Conservation (phyloP, 2,888 invertebrate genomes). For the Anthophora plumipes region DNA sequence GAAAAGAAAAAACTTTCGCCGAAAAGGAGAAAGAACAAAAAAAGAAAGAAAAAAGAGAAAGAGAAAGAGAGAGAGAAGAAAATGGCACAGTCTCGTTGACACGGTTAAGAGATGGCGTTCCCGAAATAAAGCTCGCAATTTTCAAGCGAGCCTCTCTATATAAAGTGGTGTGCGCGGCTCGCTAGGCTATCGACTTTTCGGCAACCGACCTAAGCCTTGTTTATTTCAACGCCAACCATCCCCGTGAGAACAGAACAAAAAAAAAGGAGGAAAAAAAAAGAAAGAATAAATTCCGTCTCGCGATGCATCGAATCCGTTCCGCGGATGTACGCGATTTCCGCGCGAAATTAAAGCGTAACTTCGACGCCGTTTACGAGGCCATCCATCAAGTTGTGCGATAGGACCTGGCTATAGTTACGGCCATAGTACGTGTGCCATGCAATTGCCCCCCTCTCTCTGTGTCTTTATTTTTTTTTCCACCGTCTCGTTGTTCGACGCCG, state of each 20-base stretch:
- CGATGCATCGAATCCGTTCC: conserved; percentile 50
- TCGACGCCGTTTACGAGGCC: conserved; percentile 62
- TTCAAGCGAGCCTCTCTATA: conserved; percentile 17
- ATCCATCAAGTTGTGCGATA: conserved; percentile 54
- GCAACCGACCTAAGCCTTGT: conserved; percentile 47
- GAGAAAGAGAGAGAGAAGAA: background rate
- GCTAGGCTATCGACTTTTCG: conserved; percentile 53
- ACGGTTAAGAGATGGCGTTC: conserved; percentile 9
- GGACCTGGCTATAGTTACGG: conserved; percentile 39
- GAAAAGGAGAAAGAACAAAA: background rate
- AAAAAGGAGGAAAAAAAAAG: background rate
- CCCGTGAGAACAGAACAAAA: no score
- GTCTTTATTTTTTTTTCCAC: conserved; percentile 31
- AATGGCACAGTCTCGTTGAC: conserved; percentile 24
- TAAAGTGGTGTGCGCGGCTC: conserved; percentile 12
- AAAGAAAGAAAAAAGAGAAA: background rate
- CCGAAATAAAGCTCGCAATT: conserved; percentile 41
- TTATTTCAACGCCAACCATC: conserved; percentile 25
- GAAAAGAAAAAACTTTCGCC: background rate
- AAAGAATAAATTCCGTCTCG: conserved; percentile 30
- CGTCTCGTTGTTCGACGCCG: conserved; percentile 7
- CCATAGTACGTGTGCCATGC: conserved; percentile 25
- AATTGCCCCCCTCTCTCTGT: conserved; percentile 36
- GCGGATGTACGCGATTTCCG: conserved; percentile 45
- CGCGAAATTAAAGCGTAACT: conserved; percentile 59